These are phyloP conservation scores for Prunella strophiata DNA, from an alignment of 2,797 vertebrate species.

Conservation along the genomic window DNA sequence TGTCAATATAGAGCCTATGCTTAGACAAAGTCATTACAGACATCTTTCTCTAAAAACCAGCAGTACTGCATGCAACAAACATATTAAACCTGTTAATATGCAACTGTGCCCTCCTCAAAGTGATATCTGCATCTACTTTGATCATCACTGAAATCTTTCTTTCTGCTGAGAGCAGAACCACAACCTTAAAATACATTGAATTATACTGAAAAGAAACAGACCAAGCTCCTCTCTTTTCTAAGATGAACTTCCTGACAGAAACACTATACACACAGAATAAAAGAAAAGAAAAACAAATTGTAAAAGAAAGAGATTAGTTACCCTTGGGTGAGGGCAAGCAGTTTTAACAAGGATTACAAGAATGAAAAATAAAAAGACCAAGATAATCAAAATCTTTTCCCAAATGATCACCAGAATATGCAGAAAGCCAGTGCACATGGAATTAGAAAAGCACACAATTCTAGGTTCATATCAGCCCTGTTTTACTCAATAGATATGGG, in stretches of 20 bases:
- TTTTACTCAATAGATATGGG: not conserved
- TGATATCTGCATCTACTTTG: fast-evolving
- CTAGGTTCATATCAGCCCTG: not conserved
- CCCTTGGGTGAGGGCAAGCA: not conserved
- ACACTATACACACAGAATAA: not conserved
- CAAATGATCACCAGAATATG: not conserved
- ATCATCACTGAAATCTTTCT: not conserved
- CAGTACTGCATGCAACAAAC: not conserved
- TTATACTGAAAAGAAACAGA: not conserved
- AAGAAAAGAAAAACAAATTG: not conserved
- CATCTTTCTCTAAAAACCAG: not conserved
- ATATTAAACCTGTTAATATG: not conserved
- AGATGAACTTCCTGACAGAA: not conserved
- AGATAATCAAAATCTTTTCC: not conserved
- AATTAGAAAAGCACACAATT: not conserved
- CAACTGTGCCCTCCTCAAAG: not conserved
- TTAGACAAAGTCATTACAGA: not conserved
- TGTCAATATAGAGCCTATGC: not conserved
- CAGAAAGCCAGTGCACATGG: not conserved
- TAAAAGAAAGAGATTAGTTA: not conserved
- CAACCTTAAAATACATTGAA: not conserved
- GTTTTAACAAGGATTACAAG: not conserved
- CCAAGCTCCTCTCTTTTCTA: not conserved
- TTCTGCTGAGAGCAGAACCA: not conserved
- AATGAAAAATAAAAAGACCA: not conserved